Conservation (phyloP, 2,888 invertebrate species). For the Neoascia interrupta region DNA sequence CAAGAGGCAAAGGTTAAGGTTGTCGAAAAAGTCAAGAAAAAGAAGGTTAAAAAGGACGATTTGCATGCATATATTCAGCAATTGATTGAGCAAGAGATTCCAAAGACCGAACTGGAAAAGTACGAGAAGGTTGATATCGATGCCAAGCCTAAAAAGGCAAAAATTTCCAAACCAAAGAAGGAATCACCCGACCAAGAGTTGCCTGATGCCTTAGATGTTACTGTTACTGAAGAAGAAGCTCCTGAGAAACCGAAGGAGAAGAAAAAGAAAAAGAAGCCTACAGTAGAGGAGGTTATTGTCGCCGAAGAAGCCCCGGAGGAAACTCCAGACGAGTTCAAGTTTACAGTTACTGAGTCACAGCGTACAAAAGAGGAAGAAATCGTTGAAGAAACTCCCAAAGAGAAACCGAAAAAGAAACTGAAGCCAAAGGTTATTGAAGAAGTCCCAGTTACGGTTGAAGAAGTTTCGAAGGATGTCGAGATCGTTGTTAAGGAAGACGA, state of each 20-base stretch:
- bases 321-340: slow-evolving; percentile 51
- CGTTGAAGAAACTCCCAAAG: slow-evolving; percentile 42
- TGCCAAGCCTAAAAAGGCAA: slow-evolving; percentile 75
- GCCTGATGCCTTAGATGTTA: slow-evolving; percentile 72
- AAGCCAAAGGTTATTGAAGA: slow-evolving; percentile 70
- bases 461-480: slow-evolving; percentile 73
- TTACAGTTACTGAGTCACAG: slow-evolving; percentile 51
- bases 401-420: slow-evolving; percentile 68
- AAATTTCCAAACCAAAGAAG: slow-evolving; percentile 71
- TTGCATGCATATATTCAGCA: slow-evolving; percentile 78
- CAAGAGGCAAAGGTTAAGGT: slow-evolving; percentile 69
- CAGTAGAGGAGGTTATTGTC: slow-evolving; percentile 71
- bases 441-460: slow-evolving; percentile 70
- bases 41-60: slow-evolving; percentile 76
- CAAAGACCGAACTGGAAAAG: slow-evolving; percentile 79
- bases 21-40: slow-evolving; percentile 72
- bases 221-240: slow-evolving; percentile 73
- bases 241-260: slow-evolving; percentile 71
- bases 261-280: slow-evolving; percentile 73
- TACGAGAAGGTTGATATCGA: slow-evolving; percentile 79
- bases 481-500: slow-evolving; percentile 72
- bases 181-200: slow-evolving; percentile 66
- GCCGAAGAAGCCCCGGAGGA: slow-evolving; percentile 59
- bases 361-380: slow-evolving; percentile 65
- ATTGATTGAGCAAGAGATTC: slow-evolving; percentile 78